Percentiles rank a stretch among this genome's conserved stretches.
These are phyloP conservation scores for Bhutanitis thaidina DNA, from an alignment of 2,888 invertebrate genomes.

Conservation along the genomic window DNA sequence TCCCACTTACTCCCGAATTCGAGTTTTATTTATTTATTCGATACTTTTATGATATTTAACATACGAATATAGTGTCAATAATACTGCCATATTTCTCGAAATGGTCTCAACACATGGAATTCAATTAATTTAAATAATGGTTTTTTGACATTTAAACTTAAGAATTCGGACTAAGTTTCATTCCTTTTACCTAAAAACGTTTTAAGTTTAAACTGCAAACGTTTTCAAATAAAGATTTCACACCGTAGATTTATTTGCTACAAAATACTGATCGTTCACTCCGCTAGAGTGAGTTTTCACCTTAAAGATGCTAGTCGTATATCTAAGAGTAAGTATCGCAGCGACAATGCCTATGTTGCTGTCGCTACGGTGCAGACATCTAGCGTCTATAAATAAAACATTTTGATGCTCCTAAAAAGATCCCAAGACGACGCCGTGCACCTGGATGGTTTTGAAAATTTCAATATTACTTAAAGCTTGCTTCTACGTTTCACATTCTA, in stretches of 20 bases:
- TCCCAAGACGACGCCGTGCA: slow-evolving; percentile 30
- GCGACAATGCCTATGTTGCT: slow-evolving; percentile 28
- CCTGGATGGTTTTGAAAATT: slow-evolving; percentile 32
- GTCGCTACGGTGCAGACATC: slow-evolving; percentile 29
- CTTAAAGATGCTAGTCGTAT: background rate
- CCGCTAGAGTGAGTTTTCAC: background rate
- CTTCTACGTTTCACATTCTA: too few species aligned
- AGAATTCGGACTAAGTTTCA: too few species aligned
- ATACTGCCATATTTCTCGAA: too few species aligned
- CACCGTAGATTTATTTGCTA: background rate
- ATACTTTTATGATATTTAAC: too few species aligned
- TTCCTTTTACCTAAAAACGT: too few species aligned
- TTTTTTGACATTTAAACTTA: too few species aligned
- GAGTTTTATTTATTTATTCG: too few species aligned
- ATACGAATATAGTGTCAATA: too few species aligned
- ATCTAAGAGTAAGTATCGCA: background rate
- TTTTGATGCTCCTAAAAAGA: slow-evolving; percentile 44
- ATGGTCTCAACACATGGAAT: too few species aligned
- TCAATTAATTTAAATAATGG: too few species aligned
- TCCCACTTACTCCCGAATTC: too few species aligned
- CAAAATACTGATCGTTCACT: background rate
- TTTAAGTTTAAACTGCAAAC: too few species aligned
- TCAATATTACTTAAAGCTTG: slow-evolving; percentile 28
- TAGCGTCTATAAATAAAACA: slow-evolving; percentile 56
- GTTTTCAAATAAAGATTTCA: background rate